phyloP scores from a whole-genome alignment of 2,113 vertebrate species.

The Lepisosteus osseus region DNA sequence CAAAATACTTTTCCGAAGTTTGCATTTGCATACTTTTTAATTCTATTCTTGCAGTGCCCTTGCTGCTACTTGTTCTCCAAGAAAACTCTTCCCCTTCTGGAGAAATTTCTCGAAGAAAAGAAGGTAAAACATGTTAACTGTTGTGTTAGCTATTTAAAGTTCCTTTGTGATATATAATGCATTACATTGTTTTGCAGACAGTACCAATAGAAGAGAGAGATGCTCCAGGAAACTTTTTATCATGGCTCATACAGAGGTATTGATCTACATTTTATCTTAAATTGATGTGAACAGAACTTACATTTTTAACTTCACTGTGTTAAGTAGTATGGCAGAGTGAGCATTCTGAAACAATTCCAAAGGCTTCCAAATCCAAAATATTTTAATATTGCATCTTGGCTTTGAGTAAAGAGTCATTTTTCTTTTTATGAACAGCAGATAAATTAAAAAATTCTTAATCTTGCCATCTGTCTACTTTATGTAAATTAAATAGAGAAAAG shows the following conservation, averaged over 20 bases:
- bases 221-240: conserved; percentile 71
- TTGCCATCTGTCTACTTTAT: neutral
- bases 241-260: conserved; percentile 70
- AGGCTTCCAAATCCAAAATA: no score
- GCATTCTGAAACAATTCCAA: no score
- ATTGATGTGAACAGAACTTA: no score
- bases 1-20: neutral
- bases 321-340: no score
- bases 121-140: conserved; percentile 49
- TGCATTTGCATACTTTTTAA: neutral
- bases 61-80: conserved; percentile 72
- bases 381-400: no score
- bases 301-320: no score
- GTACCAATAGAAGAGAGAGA: conserved; percentile 60
- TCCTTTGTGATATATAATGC: neutral
- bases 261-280: neutral
- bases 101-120: conserved; percentile 67
- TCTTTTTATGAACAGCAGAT: no score
- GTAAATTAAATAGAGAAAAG: no score
- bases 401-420: no score
- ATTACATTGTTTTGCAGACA: conserved; percentile 37
- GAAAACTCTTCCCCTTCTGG: conserved; percentile 57
- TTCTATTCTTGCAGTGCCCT: conserved; percentile 60
- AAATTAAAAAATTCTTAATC: no score
- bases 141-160: neutral